Evolutionary conservation across 2,797 vertebrate species (phyloP).

Genomic region (Antrozous pallidus): DNA sequence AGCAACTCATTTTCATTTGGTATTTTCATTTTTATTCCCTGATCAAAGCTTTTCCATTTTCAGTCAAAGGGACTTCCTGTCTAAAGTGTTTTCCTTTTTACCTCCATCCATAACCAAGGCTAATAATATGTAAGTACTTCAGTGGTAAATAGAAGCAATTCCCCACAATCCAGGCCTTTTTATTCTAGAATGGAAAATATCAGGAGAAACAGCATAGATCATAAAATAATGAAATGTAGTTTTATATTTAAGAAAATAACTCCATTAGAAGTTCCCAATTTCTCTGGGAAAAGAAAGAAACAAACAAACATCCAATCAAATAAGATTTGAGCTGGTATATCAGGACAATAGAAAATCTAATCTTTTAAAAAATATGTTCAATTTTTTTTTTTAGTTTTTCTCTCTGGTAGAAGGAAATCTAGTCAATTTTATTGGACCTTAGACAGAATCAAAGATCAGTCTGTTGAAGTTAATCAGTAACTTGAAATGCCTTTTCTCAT

Average conservation of each 20-base stretch:
- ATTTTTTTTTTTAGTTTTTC: slow-evolving; percentile 16
- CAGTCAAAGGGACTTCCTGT: neutral
- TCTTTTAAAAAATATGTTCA: neutral
- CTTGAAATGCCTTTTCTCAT: slow-evolving; percentile 50
- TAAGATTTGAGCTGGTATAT: neutral
- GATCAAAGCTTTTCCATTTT: neutral
- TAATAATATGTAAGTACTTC: neutral
- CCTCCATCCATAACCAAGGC: neutral
- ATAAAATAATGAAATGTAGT: neutral
- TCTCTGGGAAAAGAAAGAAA: slow-evolving; percentile 12
- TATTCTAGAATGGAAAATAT: slow-evolving; percentile 10
- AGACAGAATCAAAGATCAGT: slow-evolving; percentile 69
- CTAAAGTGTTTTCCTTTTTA: neutral
- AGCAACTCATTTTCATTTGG: neutral
- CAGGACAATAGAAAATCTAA: slow-evolving; percentile 10
- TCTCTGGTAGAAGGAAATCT: slow-evolving; percentile 33
- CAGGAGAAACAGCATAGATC: neutral
- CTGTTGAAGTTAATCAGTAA: slow-evolving; percentile 68
- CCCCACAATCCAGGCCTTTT: neutral
- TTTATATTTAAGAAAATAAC: neutral
- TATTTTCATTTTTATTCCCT: neutral
- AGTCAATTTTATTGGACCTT: slow-evolving; percentile 65
- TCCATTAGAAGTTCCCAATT: slow-evolving; percentile 1
- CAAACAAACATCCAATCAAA: neutral
- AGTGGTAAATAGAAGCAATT: neutral